Evolutionary conservation across 2,888 invertebrate genomes (phyloP).

Genomic region (Sphaerophoria rueppellii): DNA sequence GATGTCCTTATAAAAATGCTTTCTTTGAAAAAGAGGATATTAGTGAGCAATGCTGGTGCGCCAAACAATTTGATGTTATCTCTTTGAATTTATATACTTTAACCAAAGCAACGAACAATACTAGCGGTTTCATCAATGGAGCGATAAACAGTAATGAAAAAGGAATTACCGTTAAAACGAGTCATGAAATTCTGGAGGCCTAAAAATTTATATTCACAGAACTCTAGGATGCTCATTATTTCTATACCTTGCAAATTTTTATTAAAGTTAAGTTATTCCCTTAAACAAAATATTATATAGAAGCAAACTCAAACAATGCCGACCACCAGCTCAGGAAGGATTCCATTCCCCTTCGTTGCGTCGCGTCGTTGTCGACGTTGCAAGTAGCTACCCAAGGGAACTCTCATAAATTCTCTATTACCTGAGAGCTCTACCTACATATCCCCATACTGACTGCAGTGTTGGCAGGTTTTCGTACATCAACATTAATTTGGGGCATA

Average conservation of each 20-base stretch:
- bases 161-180: no score
- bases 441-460: background rate
- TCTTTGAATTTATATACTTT: background rate
- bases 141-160: no score
- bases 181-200: no score
- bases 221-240: slow-evolving; percentile 32
- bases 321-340: slow-evolving; percentile 22
- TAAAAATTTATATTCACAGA: background rate
- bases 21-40: background rate
- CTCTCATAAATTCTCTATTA: slow-evolving; percentile 3
- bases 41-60: background rate
- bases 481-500: background rate
- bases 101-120: no score
- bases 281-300: slow-evolving; percentile 18
- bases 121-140: no score
- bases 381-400: slow-evolving; percentile 13
- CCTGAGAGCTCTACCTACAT: background rate
- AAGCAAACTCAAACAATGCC: slow-evolving; percentile 16
- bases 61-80: background rate
- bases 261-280: slow-evolving; percentile 4
- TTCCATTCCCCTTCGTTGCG: background rate
- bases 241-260: background rate
- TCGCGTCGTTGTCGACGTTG: background rate
- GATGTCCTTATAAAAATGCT: slow-evolving; percentile 2
- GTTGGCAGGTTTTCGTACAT: slow-evolving; percentile 4